Evolutionary conservation across 2,113 vertebrate species (phyloP).

Genomic region (Rhynchomys soricoides): DNA sequence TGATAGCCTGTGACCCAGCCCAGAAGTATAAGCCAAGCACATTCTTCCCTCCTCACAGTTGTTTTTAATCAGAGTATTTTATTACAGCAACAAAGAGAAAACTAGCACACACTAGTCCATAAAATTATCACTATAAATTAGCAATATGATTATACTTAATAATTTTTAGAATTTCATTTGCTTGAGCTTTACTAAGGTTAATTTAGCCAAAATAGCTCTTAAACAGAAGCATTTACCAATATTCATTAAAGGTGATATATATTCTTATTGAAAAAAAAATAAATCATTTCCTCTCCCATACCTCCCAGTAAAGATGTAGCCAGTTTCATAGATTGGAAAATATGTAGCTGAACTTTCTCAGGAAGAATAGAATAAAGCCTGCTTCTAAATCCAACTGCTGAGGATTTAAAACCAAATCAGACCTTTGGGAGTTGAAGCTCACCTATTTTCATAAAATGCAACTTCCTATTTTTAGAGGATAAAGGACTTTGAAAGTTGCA

Average conservation of each 20-base stretch:
- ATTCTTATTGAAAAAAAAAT: neutral
- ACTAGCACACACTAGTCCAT: neutral
- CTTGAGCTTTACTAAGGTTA: slow-evolving; percentile 28
- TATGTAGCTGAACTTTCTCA: neutral
- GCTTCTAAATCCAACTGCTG: slow-evolving; percentile 41
- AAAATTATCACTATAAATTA: slow-evolving; percentile 53
- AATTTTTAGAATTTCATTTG: neutral
- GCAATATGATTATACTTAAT: neutral
- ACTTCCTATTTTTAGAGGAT: slow-evolving; percentile 73
- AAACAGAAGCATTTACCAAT: slow-evolving; percentile 31
- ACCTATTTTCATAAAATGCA: slow-evolving; percentile 73
- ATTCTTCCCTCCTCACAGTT: neutral
- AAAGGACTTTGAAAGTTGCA: slow-evolving; percentile 64
- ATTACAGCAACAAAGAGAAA: neutral
- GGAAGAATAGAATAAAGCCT: neutral
- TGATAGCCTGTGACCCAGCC: neutral
- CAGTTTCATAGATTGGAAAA: slow-evolving; percentile 50
- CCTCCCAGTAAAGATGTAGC: slow-evolving; percentile 30
- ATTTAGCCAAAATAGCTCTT: slow-evolving; percentile 18
- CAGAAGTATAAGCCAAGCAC: neutral
- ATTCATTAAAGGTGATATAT: slow-evolving; percentile 15
- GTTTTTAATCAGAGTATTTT: neutral
- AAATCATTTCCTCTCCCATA: neutral
- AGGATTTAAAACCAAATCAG: slow-evolving; percentile 66
- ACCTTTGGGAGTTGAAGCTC: slow-evolving; percentile 56